Conservation (phyloP, 1,140 invertebrate genomes). For the Drosophila prosaltans region DNA sequence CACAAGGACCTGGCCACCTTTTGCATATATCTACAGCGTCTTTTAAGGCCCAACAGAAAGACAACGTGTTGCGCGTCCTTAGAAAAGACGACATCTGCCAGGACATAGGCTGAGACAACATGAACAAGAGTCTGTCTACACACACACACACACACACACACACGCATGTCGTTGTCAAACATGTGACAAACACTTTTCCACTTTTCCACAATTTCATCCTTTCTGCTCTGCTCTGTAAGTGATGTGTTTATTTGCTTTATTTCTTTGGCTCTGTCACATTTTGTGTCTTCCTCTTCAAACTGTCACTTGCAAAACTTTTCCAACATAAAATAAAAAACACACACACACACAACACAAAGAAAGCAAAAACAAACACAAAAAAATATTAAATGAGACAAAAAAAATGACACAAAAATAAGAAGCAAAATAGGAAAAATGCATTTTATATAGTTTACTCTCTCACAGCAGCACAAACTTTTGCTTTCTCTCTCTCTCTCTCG, state of each 20-base stretch:
- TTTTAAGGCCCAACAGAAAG: slow-evolving; percentile 32
- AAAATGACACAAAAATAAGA: not conserved
- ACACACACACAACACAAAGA: not conserved
- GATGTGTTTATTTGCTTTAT: slow-evolving; percentile 81
- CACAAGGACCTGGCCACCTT: slow-evolving; percentile 53
- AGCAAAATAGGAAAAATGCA: slow-evolving; percentile 33
- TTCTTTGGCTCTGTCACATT: slow-evolving; percentile 54
- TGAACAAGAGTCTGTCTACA: not conserved
- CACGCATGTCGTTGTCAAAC: slow-evolving; percentile 48
- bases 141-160: not conserved
- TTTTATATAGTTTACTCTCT: slow-evolving; percentile 32
- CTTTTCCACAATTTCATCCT: not conserved
- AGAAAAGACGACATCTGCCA: slow-evolving; percentile 47
- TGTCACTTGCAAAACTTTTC: slow-evolving; percentile 46
- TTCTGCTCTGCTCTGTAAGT: slow-evolving; percentile 37
- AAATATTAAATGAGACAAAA: not conserved
- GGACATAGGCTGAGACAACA: slow-evolving; percentile 17
- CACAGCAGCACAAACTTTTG: not conserved
- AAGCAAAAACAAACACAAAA: not conserved
- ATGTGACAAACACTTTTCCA: slow-evolving; percentile 57
- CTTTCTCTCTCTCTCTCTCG: slow-evolving; percentile 6
- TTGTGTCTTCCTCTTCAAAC: slow-evolving; percentile 42
- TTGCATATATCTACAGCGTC: slow-evolving; percentile 45
- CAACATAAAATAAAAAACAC: not conserved
- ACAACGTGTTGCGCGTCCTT: slow-evolving; percentile 78